Conservation (phyloP, 2,888 invertebrate species). For the Lasioglossum leucozonium region DNA sequence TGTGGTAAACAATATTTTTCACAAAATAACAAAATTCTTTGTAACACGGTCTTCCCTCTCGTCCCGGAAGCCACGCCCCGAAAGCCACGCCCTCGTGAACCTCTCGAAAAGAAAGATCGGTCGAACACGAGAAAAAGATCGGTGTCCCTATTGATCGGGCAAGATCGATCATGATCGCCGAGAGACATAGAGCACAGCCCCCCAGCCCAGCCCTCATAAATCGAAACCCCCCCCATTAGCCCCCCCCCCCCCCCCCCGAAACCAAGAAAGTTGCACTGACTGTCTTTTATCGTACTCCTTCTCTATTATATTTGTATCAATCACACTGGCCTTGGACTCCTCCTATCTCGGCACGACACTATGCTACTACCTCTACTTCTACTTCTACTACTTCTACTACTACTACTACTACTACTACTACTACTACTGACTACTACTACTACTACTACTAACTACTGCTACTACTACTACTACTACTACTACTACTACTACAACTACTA, state of each 20-base stretch:
- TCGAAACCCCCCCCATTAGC: slow-evolving; percentile 17
- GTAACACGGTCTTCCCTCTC: not conserved
- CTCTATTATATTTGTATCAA: slow-evolving; percentile 85
- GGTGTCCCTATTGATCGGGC: not conserved
- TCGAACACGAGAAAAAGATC: slow-evolving; percentile 11
- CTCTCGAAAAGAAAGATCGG: not conserved
- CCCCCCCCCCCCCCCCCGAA: slow-evolving; percentile 51
- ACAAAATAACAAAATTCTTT: too few relatives aligned
- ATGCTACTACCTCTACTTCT: slow-evolving; percentile 82
- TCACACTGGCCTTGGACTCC: slow-evolving; percentile 85
- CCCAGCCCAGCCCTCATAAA: slow-evolving; percentile 14
- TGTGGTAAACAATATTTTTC: not conserved
- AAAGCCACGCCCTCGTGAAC: not conserved
- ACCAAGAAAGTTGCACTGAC: slow-evolving; percentile 81
- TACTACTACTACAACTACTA: too few relatives aligned
- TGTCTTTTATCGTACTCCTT: slow-evolving; percentile 84
- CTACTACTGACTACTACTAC: slow-evolving; percentile 72
- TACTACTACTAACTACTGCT: slow-evolving; percentile 54
- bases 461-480: not conserved
- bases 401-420: slow-evolving; percentile 66
- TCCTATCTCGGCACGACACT: slow-evolving; percentile 85
- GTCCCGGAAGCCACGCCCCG: not conserved
- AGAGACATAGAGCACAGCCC: not conserved
- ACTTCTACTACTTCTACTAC: slow-evolving; percentile 75
- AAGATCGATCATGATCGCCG: not conserved